A percentile compares a stretch with the other conserved stretches of the same genome.
Evolutionary conservation across 2,888 invertebrate species (phyloP).

Genomic region (Chromoteleia sp.): DNA sequence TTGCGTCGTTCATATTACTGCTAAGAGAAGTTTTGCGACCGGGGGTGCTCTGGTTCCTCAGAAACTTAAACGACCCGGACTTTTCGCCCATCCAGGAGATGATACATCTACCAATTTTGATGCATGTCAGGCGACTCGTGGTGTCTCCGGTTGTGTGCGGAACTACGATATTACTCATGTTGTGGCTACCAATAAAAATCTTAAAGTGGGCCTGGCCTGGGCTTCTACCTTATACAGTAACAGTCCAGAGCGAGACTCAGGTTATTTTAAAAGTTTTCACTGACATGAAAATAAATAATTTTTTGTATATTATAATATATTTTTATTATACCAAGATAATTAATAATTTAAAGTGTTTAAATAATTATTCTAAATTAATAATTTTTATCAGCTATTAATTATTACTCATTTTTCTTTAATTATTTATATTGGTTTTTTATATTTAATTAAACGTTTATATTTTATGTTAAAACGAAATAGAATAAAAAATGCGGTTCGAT

Average conservation of each 20-base stretch:
- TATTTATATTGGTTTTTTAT: no score
- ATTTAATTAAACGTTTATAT: no score
- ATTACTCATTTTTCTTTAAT: no score
- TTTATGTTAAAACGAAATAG: no score
- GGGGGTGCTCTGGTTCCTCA: conserved; percentile 98
- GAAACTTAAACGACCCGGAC: conserved; percentile 99
- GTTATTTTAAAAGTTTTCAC: no score
- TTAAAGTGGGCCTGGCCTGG: conserved; percentile 92
- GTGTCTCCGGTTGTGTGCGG: conserved; percentile 98
- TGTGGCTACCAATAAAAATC: conserved; percentile 97
- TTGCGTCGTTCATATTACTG: conserved; percentile 97
- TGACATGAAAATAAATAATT: no score
- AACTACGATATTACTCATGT: conserved; percentile 96
- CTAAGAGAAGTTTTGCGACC: conserved; percentile 97
- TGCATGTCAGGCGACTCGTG: conserved; percentile 95
- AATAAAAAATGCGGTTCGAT: no score
- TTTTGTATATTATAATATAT: no score
- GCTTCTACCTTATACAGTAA: conserved; percentile 98
- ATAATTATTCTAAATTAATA: no score
- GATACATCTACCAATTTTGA: conserved; percentile 97
- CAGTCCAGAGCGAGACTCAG: conserved; percentile 92
- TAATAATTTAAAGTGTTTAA: no score
- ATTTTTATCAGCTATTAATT: no score
- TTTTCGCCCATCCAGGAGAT: conserved; percentile 99
- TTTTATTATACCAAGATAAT: no score